A percentile compares a stretch with the other conserved stretches of the same genome.
These are phyloP conservation scores for Hydropotes inermis DNA, from an alignment of 2,113 vertebrate species.

Conservation along the genomic window DNA sequence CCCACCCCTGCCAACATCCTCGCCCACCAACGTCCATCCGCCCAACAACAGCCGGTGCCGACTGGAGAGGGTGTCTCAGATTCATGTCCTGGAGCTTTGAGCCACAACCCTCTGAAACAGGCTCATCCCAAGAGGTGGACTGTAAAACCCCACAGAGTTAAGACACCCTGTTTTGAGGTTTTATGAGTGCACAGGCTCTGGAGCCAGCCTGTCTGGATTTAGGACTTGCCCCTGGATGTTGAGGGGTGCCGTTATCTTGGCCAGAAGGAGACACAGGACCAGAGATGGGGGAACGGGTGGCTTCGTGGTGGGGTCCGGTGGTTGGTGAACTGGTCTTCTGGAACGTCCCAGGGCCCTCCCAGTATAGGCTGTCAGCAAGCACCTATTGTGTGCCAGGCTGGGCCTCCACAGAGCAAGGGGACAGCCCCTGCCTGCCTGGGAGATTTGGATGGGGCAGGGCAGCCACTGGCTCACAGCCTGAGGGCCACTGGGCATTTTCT, in stretches of 20 bases:
- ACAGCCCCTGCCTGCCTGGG: background rate
- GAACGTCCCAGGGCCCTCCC: background rate
- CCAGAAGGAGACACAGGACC: background rate
- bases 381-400: background rate
- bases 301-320: accelerated
- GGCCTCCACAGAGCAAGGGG: background rate
- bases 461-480: background rate
- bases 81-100: background rate
- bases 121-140: background rate
- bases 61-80: background rate
- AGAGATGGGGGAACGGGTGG: background rate
- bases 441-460: accelerated
- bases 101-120: background rate
- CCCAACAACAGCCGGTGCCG: background rate
- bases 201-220: background rate
- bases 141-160: background rate
- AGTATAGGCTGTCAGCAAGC: background rate
- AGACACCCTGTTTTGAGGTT: background rate
- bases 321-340: background rate
- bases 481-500: accelerated
- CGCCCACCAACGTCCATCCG: background rate
- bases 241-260: background rate
- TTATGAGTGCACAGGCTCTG: background rate
- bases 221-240: background rate
- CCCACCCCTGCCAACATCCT: background rate